Conservation (phyloP, 2,888 invertebrate genomes). For the Prosapia bicincta region DNA sequence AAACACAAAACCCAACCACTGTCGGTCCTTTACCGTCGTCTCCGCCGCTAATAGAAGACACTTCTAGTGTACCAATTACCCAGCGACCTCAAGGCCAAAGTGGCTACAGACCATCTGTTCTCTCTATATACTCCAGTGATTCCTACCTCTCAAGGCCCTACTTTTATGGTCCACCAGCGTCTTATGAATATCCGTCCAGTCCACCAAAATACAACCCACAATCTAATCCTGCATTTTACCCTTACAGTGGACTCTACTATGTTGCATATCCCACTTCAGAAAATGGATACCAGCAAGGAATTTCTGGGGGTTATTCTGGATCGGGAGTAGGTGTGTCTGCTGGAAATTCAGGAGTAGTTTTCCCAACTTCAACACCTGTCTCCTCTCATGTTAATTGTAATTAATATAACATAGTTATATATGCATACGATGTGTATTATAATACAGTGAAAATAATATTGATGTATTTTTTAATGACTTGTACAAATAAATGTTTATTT, state of each 20-base stretch:
- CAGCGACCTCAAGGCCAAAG: background rate
- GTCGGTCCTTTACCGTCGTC: background rate
- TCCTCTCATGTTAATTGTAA: background rate
- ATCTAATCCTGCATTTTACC: too few relatives aligned
- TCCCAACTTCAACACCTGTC: background rate
- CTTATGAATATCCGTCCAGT: too few relatives aligned
- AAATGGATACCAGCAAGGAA: background rate
- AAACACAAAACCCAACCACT: background rate
- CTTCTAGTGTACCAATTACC: background rate
- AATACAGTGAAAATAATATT: too few relatives aligned
- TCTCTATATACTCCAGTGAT: background rate
- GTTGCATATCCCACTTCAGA: background rate
- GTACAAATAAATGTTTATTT: too few relatives aligned
- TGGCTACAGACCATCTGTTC: background rate
- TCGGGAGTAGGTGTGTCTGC: background rate
- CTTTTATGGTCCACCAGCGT: background rate
- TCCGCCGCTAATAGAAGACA: background rate
- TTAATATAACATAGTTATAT: background rate
- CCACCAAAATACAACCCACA: too few relatives aligned
- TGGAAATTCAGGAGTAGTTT: background rate
- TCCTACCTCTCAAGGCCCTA: background rate
- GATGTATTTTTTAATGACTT: too few relatives aligned
- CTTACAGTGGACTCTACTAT: too few relatives aligned
- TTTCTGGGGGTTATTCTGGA: background rate
- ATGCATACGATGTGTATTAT: too few relatives aligned